Evolutionary conservation across 1,140 invertebrate species (phyloP).

Genomic region (Hycleus cichorii): DNA sequence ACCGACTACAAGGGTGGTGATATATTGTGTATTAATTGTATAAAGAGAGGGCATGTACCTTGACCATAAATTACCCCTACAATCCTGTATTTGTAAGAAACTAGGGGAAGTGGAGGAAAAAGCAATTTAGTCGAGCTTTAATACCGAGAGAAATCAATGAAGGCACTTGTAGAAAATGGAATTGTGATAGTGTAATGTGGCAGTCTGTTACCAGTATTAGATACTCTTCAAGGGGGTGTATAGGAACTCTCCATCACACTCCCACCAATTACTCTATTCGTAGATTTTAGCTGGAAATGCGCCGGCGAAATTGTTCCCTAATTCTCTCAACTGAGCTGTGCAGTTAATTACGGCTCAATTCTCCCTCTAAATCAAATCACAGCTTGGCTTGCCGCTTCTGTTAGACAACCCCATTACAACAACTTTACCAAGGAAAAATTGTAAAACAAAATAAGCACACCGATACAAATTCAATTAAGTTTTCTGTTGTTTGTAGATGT

Average conservation of each 20-base stretch:
- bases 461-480: slow-evolving; percentile 15
- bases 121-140: slow-evolving; percentile 32
- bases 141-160: slow-evolving; percentile 32
- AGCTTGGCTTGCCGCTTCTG: slow-evolving; percentile 10
- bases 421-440: slow-evolving; percentile 1
- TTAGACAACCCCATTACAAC: slow-evolving; percentile 12
- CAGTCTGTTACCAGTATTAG: slow-evolving; percentile 24
- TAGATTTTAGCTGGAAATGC: slow-evolving; percentile 21
- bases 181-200: background rate
- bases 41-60: slow-evolving; percentile 14
- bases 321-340: slow-evolving; percentile 23
- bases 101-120: slow-evolving; percentile 22
- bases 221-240: slow-evolving; percentile 28
- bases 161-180: slow-evolving; percentile 22
- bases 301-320: slow-evolving; percentile 27
- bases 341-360: slow-evolving; percentile 30
- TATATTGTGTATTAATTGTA: slow-evolving; percentile 13
- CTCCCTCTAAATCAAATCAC: slow-evolving; percentile 31
- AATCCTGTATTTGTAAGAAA: slow-evolving; percentile 26
- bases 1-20: background rate
- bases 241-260: background rate
- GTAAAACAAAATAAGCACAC: background rate
- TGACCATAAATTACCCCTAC: slow-evolving; percentile 28
- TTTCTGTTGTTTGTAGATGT: too few species aligned
- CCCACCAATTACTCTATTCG: too few species aligned